Evolutionary conservation across 2,797 vertebrate genomes (phyloP), one percentile per base, ranked within the genome.

Genomic region (Numenius phaeopus): DNA sequence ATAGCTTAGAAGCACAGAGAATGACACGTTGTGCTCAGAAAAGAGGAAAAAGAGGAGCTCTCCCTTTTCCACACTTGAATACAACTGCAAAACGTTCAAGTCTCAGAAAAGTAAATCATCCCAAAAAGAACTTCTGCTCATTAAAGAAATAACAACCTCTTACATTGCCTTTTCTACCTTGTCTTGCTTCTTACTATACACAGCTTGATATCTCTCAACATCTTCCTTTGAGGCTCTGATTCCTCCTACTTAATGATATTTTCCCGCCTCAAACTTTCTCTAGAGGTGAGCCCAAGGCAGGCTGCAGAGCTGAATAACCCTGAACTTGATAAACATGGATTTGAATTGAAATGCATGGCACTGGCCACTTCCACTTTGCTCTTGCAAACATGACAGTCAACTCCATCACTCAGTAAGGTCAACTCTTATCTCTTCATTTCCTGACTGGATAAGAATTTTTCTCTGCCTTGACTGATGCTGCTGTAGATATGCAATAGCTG

Each of bases 21-120:
- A 81, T 59, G 37, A 73, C 23, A 65, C 1, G 10, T 14, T 61
- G 44, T 83, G 34, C 27, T 58, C 77, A 50, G 66, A 83, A 92
- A 93, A 87, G 59, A 83, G 30, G 39, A 79, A 76, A 88, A 89
- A 71, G 7, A 93, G 59, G 44, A 91, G 44, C n/a, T 90, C 23
- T 93, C n/a, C 44, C 30, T 89, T 93, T 94, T 46, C 61, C 11
- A 30, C 24, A 37, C 66, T 89, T 89, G 58, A 90, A 93, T 71
- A 72, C 21, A 86, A 81, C 55, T 79, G 66, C 30, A 54, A 49
- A 82, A 93, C 9, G 23, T n/a, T 16, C 29, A 81, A 81, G 61
- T 58, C 61, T 84, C 94, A 66, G 59, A 71, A 69, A 94, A 88
- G 80, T 24, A 82, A 93, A 87, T 9, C 39, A 87, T n/a, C 54